Evolutionary conservation across 2,797 vertebrate genomes (phyloP).

Genomic region (Ambastaia sidthimunki): DNA sequence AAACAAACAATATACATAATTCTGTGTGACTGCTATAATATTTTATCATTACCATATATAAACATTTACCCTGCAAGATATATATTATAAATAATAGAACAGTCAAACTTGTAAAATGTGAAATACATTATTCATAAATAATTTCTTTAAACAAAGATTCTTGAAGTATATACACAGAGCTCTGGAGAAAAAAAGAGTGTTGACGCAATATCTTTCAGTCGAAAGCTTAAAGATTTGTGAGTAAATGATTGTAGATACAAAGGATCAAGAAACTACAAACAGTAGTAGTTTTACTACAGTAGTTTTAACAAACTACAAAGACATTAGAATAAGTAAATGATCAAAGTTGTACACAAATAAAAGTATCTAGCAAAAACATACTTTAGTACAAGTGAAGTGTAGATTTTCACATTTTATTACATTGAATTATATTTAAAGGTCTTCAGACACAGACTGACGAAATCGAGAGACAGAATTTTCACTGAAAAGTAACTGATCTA

Average conservation of each 20-base stretch:
- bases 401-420: too few species aligned
- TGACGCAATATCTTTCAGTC: not conserved
- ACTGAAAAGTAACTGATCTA: too few species aligned
- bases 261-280: too few species aligned
- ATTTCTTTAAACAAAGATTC: constrained; percentile 9
- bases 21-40: constrained; percentile 2
- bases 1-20: not conserved
- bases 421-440: too few species aligned
- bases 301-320: not conserved
- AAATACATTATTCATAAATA: constrained; percentile 31
- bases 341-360: not conserved
- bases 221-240: not conserved
- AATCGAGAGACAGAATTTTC: too few species aligned
- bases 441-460: too few species aligned
- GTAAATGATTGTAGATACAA: not conserved
- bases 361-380: not conserved
- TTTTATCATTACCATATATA: not conserved
- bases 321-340: too few species aligned
- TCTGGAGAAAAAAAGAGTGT: not conserved
- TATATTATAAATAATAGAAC: constrained; percentile 7
- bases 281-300: too few species aligned
- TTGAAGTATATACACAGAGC: not conserved
- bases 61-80: not conserved
- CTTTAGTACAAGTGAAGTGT: too few species aligned
- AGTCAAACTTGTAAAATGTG: not conserved